Evolutionary conservation across 2,888 invertebrate species (phyloP).

Genomic region (Furcula furcula): DNA sequence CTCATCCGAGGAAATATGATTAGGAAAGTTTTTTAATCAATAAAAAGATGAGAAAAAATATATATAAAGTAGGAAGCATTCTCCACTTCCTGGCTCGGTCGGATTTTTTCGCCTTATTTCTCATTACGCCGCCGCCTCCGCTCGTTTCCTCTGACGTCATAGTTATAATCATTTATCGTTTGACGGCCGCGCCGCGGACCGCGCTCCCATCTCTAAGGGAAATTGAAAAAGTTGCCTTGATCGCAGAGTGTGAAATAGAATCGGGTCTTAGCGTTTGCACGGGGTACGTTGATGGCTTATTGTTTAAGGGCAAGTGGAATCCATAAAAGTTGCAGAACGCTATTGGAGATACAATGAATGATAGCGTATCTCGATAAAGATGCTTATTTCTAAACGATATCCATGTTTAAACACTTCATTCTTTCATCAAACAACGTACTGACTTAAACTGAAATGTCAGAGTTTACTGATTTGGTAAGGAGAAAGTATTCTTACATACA

Average conservation of each 20-base stretch:
- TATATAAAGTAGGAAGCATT: slow-evolving; percentile 30
- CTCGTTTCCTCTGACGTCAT: slow-evolving; percentile 68
- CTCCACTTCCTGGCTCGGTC: slow-evolving; percentile 30
- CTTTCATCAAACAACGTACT: too few relatives aligned
- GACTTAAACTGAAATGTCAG: too few relatives aligned
- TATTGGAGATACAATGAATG: too few relatives aligned
- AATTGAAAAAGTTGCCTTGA: slow-evolving; percentile 71
- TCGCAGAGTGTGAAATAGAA: slow-evolving; percentile 51
- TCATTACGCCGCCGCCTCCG: slow-evolving; percentile 60
- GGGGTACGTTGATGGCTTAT: slow-evolving; percentile 19
- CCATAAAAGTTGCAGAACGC: too few relatives aligned
- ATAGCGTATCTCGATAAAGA: too few relatives aligned
- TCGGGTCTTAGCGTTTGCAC: slow-evolving; percentile 22
- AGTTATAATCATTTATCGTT: slow-evolving; percentile 78
- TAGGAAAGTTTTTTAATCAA: slow-evolving; percentile 76
- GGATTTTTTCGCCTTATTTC: slow-evolving; percentile 58
- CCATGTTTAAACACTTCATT: too few relatives aligned
- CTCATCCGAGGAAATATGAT: slow-evolving; percentile 56
- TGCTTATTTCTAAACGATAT: too few relatives aligned
- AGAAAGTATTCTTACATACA: too few relatives aligned
- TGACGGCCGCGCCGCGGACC: slow-evolving; percentile 61
- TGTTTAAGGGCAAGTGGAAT: slow-evolving; percentile 19
- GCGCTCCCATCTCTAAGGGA: slow-evolving; percentile 55
- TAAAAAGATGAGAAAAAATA: slow-evolving; percentile 50
- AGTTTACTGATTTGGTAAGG: too few relatives aligned